Conservation (phyloP, 2,113 vertebrate genomes). For the Phyllopteryx taeniolatus region DNA sequence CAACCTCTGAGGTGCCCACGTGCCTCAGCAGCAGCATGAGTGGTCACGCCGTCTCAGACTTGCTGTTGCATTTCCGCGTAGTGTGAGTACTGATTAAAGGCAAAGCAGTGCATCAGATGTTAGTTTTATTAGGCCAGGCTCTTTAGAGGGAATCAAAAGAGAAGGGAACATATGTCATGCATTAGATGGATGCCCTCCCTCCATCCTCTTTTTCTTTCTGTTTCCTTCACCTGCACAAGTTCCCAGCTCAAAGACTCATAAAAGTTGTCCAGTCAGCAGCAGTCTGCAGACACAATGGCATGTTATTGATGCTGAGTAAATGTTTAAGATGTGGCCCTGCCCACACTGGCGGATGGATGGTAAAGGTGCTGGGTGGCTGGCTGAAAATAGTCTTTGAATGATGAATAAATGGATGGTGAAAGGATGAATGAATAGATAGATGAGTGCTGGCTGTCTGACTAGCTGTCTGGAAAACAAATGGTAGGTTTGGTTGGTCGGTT, state of each 20-base stretch:
- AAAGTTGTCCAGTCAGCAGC: constrained; percentile 67
- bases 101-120: constrained; percentile 71
- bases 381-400: neutral
- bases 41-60: constrained; percentile 29
- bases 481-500: too few species aligned
- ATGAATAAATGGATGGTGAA: neutral
- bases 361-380: neutral
- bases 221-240: constrained; percentile 49
- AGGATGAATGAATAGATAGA: neutral
- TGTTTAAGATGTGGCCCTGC: constrained; percentile 45
- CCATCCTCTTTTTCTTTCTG: neutral
- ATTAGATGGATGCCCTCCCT: constrained; percentile 56
- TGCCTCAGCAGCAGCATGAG: constrained; percentile 31
- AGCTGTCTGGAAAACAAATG: neutral
- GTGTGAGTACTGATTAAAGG: constrained; percentile 72
- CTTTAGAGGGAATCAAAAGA: constrained; percentile 70
- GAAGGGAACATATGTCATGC: constrained; percentile 75
- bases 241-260: constrained; percentile 63
- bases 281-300: constrained; percentile 67
- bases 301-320: constrained; percentile 63
- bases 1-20: constrained; percentile 41
- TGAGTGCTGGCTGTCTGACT: constrained; percentile 33
- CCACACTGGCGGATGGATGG: constrained; percentile 28
- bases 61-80: constrained; percentile 54
- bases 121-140: constrained; percentile 73